Base-by-base conservation (phyloP, 2,888 invertebrate genomes). In the Dicranocentrus wangi region DNA sequence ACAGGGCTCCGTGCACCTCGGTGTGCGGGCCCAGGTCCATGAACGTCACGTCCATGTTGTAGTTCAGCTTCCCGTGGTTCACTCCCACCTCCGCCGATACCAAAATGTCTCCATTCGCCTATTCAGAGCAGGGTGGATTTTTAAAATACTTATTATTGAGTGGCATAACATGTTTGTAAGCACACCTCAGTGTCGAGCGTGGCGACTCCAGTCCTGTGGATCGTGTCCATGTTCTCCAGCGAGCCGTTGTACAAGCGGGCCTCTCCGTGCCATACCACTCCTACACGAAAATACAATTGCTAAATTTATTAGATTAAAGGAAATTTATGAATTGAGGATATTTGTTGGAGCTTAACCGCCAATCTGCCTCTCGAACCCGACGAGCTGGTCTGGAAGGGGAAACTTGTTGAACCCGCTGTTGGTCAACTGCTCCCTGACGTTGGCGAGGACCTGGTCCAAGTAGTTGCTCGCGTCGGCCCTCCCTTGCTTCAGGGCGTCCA, bases 21-120 rank as follows among this genome's bases (percentile, higher is more conserved):
- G 17, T 32, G 28, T 58, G 17, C 10, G 84, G 83, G 21, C 83
- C 84, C 3, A 84, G 43, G 43, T 82, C 77, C 86, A 86, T 84
- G 65, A 85, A 86, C 25, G 60, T 42, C 5, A 83, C 85, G 13
- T 19, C 65, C 58, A 83, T 58, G 1, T 65, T 19, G 27, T 83
- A 82, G 25, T 73, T 75, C 1, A 85, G 51, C 10, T 65, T 55
- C 15, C 70, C 82, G 13, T 63, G 47, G 32, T 82, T 83, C 3
- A 85, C 75, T 55, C 83, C 85, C 1, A 76, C 72, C 7, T 85
- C 82, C 15, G 81, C 78, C 28, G 51, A 21, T 17, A 83, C 43
- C 0, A 82, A 17, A 10, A 83, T 75, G 39, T 83, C 84, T 21
- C 82, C 83, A 66, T 83, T 82, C 2, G 27, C 25, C 84, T 84